phyloP scores from a whole-genome alignment of 2,797 vertebrate genomes.

The Sphenopsis melanotis region DNA sequence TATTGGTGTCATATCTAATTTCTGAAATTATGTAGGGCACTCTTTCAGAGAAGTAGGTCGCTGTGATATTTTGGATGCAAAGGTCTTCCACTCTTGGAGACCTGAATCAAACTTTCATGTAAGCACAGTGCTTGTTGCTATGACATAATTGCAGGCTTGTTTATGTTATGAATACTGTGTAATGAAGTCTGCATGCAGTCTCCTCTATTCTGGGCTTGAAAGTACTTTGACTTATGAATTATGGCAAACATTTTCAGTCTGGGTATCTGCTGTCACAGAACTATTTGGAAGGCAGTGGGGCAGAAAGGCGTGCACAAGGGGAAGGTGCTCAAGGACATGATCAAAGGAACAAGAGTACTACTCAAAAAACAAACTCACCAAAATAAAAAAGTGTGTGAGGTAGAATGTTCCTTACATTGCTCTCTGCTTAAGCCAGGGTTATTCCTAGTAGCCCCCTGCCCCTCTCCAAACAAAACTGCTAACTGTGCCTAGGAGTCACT shows the following conservation, averaged over 20 bases:
- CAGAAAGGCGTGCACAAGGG: not conserved
- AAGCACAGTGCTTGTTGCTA: constrained; percentile 62
- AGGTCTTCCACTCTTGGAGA: constrained; percentile 59
- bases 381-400: constrained; percentile 7
- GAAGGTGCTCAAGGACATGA: constrained; percentile 31
- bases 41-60: constrained; percentile 56
- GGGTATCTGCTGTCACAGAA: constrained; percentile 42
- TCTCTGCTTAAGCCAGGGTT: not conserved
- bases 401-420: not conserved
- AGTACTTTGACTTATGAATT: constrained; percentile 64
- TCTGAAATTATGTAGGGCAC: constrained; percentile 58
- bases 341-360: not conserved
- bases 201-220: constrained; percentile 63
- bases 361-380: not conserved
- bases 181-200: constrained; percentile 45
- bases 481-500: not conserved
- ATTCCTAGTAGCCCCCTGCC: not conserved
- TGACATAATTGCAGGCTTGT: constrained; percentile 64
- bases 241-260: constrained; percentile 62
- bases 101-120: constrained; percentile 48
- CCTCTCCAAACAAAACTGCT: not conserved
- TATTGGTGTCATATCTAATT: constrained; percentile 63
- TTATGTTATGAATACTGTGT: constrained; percentile 59
- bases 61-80: constrained; percentile 63
- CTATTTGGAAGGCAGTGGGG: constrained; percentile 5